Conservation (phyloP, 1,140 invertebrate genomes). For the Danaus melanippus region DNA sequence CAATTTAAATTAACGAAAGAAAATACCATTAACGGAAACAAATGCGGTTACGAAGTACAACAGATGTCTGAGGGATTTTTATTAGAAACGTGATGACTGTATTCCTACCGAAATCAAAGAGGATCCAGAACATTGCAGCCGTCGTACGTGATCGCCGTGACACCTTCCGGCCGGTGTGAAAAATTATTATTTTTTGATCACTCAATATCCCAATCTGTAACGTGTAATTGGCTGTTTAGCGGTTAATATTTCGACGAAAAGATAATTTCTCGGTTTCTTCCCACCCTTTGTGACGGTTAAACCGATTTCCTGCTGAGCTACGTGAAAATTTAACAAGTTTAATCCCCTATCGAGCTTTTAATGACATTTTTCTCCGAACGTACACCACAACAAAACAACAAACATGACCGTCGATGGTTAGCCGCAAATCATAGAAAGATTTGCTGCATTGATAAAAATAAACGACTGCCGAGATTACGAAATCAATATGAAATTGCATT, state of each 20-base stretch:
- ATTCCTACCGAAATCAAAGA: conserved; percentile 50
- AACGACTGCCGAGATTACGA: conserved; percentile 62
- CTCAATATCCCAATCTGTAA: conserved; percentile 61
- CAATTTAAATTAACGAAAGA: conserved; percentile 47
- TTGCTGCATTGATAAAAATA: conserved; percentile 70
- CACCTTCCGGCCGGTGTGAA: conserved; percentile 67
- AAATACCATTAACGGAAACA: conserved; percentile 57
- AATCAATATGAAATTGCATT: conserved; percentile 72
- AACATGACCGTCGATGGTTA: conserved; percentile 52
- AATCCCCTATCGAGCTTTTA: conserved; percentile 65
- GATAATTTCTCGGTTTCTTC: conserved; percentile 68
- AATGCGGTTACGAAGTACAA: conserved; percentile 61
- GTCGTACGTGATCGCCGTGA: conserved; percentile 52
- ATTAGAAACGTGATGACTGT: conserved; percentile 66
- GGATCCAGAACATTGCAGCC: conserved; percentile 38
- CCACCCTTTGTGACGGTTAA: conserved; percentile 64
- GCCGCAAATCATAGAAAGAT: conserved; percentile 71
- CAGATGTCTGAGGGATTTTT: conserved; percentile 58
- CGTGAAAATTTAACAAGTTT: conserved; percentile 63
- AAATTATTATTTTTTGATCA: conserved; percentile 67
- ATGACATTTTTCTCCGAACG: conserved; percentile 58
- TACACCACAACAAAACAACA: conserved; percentile 58
- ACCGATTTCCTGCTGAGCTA: conserved; percentile 63
- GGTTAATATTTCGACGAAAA: conserved; percentile 60
- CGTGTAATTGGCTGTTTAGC: conserved; percentile 66